Conservation (phyloP, 2,113 vertebrate genomes). For the Trachemys scripta region DNA sequence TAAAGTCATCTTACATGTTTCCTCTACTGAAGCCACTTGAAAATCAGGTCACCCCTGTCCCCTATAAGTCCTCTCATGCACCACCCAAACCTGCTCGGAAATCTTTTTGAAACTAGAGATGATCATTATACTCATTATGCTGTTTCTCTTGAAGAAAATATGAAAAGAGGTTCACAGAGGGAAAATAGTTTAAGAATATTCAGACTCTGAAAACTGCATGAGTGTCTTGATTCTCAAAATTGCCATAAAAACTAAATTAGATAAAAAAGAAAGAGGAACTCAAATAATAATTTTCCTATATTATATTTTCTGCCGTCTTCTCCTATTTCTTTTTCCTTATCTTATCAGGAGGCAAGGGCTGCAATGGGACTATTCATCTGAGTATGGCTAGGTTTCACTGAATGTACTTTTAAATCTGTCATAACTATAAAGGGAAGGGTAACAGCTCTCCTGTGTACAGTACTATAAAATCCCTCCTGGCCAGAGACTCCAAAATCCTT, state of each 20-base stretch:
- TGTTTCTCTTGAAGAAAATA: conserved; percentile 54
- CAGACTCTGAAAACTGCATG: conserved; percentile 1
- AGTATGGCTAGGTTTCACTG: background rate
- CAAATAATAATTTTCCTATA: background rate
- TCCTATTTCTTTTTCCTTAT: background rate
- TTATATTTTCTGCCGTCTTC: background rate
- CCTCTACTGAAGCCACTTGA: conserved; percentile 50
- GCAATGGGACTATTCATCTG: background rate
- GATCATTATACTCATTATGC: conserved; percentile 55
- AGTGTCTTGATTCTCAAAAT: conserved; percentile 21
- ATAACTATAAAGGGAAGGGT: too few relatives aligned
- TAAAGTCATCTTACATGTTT: conserved; percentile 31
- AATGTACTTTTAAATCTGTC: background rate
- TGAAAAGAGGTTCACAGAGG: conserved; percentile 34
- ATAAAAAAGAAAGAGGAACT: background rate
- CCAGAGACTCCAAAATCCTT: too few relatives aligned
- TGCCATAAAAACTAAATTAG: conserved; percentile 44
- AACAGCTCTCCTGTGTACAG: too few relatives aligned
- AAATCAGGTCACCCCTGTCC: background rate
- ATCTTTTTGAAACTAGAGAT: conserved; percentile 45
- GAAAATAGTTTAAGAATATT: conserved; percentile 56
- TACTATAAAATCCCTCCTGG: too few relatives aligned
- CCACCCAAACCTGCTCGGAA: conserved; percentile 43
- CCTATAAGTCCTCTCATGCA: conserved; percentile 6
- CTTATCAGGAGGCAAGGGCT: background rate